Evolutionary conservation across 2,888 invertebrate species (phyloP).

Genomic region (Ophraella communa): DNA sequence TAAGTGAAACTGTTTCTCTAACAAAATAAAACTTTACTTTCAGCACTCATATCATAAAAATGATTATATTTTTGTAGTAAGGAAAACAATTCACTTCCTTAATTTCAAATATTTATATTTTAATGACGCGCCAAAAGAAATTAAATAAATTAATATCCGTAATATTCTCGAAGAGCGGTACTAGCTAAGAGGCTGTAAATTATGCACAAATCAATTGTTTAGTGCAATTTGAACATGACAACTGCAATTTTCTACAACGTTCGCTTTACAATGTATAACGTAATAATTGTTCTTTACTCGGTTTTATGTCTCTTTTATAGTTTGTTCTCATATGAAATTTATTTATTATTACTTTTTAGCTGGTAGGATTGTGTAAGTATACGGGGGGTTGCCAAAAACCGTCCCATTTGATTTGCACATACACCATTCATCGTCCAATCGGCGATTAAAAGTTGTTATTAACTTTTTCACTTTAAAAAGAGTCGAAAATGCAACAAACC

Average conservation of each 20-base stretch:
- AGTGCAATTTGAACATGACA: conserved; percentile 41
- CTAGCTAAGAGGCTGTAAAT: conserved; percentile 35
- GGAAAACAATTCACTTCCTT: no score
- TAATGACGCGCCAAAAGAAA: conserved; percentile 10
- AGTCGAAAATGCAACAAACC: no score
- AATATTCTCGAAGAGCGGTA: neutral
- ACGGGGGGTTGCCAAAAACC: no score
- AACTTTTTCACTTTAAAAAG: no score
- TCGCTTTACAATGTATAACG: conserved; percentile 8
- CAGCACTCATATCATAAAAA: no score
- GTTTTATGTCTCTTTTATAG: conserved; percentile 25
- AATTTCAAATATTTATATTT: conserved; percentile 8
- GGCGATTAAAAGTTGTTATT: no score
- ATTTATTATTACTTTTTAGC: neutral
- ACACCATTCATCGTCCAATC: no score
- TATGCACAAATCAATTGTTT: conserved; percentile 41
- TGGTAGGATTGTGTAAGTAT: neutral
- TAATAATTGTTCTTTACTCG: conserved; percentile 19
- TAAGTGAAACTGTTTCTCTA: no score
- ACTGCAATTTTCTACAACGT: conserved; percentile 43
- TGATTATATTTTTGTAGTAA: no score
- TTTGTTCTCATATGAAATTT: conserved; percentile 30
- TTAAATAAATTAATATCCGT: conserved; percentile 13
- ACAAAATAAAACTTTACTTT: no score
- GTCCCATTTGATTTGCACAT: no score